A percentile compares a stretch with the other conserved stretches of the same genome.
Conservation (phyloP, 1,140 invertebrate species). For the Cydia fagiglandana region DNA sequence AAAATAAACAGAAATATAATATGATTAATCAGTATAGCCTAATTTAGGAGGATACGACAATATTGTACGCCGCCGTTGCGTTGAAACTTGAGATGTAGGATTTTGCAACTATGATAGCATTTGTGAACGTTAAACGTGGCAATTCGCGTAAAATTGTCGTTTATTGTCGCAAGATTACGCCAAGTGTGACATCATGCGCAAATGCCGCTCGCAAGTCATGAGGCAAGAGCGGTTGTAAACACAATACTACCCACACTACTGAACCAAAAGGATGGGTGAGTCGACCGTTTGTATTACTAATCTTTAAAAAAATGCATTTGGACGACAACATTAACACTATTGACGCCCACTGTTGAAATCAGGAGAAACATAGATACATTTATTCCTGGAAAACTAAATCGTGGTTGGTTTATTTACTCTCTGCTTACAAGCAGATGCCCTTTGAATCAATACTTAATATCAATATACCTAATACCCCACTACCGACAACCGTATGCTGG, state of each 20-base stretch:
- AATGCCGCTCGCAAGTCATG: constrained; percentile 9
- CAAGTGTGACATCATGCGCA: constrained; percentile 26
- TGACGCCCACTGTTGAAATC: not conserved
- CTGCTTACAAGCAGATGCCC: not conserved
- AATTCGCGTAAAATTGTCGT: constrained; percentile 4
- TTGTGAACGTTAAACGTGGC: not conserved
- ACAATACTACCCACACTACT: constrained; percentile 1
- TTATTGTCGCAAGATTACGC: constrained; percentile 11
- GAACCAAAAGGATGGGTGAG: not conserved
- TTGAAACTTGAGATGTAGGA: no score
- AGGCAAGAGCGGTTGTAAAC: constrained; percentile 8
- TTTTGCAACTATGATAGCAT: not conserved
- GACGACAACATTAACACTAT: not conserved
- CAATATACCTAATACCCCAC: no score
- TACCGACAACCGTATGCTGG: no score
- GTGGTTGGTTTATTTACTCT: not conserved
- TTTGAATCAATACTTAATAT: no score
- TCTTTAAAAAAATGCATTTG: not conserved
- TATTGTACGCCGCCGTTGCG: no score
- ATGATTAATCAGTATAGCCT: no score
- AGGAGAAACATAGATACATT: not conserved
- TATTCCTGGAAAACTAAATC: constrained; percentile 10
- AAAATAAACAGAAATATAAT: no score
- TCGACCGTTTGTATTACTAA: not conserved
- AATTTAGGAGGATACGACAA: no score